phyloP scores from a whole-genome alignment of 2,888 invertebrate species.

The Eilema caniola region DNA sequence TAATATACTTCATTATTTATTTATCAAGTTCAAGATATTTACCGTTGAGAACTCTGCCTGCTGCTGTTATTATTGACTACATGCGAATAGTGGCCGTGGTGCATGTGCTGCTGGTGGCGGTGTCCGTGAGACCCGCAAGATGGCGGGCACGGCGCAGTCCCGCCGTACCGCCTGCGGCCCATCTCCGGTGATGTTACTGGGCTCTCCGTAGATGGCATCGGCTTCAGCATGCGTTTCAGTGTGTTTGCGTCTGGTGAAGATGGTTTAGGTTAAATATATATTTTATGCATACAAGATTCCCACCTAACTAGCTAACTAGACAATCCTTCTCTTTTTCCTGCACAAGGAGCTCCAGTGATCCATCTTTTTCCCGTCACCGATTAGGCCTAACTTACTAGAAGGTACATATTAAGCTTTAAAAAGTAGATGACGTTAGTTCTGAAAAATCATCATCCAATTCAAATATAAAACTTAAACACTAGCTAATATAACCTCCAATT shows the following conservation, averaged over 20 bases:
- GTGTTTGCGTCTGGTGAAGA: slow-evolving; percentile 91
- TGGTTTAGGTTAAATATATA: neutral
- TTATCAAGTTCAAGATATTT: slow-evolving; percentile 52
- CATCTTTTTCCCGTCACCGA: too few relatives aligned
- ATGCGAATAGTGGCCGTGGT: slow-evolving; percentile 77
- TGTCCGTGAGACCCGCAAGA: slow-evolving; percentile 88
- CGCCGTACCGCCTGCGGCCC: slow-evolving; percentile 92
- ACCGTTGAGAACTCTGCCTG: slow-evolving; percentile 90
- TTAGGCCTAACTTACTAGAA: too few relatives aligned
- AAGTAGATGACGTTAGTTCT: too few relatives aligned
- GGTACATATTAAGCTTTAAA: too few relatives aligned
- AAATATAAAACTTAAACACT: too few relatives aligned
- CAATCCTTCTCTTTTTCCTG: too few relatives aligned
- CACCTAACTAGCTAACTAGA: too few relatives aligned
- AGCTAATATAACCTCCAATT: neutral
- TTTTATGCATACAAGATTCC: too few relatives aligned
- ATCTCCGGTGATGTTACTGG: slow-evolving; percentile 97
- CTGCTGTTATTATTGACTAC: slow-evolving; percentile 87
- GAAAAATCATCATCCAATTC: too few relatives aligned
- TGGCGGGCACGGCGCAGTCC: slow-evolving; percentile 85
- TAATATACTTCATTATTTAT: too few relatives aligned
- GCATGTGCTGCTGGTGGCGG: slow-evolving; percentile 86
- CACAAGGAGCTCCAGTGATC: too few relatives aligned
- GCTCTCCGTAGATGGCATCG: slow-evolving; percentile 96
- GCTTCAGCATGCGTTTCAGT: slow-evolving; percentile 97